A percentile compares a stretch with the other conserved stretches of the same genome.
phyloP scores from a whole-genome alignment of 2,113 vertebrate genomes.

The Gavia stellata region DNA sequence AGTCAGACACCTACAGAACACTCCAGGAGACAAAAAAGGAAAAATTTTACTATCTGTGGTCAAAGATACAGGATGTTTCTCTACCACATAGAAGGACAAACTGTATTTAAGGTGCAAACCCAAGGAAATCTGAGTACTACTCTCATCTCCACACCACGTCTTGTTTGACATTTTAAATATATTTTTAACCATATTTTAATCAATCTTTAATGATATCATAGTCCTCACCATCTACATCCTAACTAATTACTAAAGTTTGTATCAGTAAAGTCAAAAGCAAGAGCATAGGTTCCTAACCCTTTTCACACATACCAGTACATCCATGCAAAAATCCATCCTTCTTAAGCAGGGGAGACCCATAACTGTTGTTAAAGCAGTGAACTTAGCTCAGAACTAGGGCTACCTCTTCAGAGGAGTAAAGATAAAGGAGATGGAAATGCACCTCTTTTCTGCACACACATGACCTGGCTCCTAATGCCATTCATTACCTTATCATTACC shows the following conservation, averaged over 20 bases:
- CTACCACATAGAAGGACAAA: not conserved
- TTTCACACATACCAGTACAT: not conserved
- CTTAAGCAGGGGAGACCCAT: not conserved
- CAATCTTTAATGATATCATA: not conserved
- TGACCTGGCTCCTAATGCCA: not conserved
- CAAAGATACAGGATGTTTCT: not conserved
- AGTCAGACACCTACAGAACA: not conserved
- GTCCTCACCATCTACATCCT: not conserved
- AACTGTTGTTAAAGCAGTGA: not conserved
- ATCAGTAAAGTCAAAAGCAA: not conserved
- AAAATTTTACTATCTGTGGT: not conserved
- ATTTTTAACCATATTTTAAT: no score
- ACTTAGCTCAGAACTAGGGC: not conserved
- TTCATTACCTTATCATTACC: not conserved
- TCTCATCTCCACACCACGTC: not conserved
- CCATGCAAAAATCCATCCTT: not conserved
- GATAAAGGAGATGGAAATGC: not conserved
- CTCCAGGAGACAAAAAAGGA: not conserved
- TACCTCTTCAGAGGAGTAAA: not conserved
- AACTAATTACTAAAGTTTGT: not conserved
- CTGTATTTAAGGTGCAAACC: not conserved
- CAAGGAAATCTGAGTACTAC: not conserved
- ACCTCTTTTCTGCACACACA: not conserved
- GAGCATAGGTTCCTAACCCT: not conserved
- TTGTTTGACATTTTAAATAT: not conserved